Evolutionary conservation across 2,113 vertebrate genomes (phyloP).

Genomic region (Aspidoscelis tigris): DNA sequence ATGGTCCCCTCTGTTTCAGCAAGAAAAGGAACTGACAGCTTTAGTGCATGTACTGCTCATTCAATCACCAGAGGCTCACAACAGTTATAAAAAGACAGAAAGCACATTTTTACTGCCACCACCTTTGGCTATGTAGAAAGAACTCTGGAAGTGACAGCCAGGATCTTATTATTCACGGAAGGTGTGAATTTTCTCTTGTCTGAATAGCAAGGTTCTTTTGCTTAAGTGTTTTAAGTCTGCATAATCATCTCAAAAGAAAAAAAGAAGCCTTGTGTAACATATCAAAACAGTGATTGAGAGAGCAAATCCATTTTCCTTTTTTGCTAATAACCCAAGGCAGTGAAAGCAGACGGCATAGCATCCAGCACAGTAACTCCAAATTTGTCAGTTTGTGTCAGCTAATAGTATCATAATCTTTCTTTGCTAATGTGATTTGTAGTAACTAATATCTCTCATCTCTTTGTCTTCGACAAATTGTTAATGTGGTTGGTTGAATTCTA

Average conservation of each 20-base stretch:
- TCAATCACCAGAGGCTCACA: constrained; percentile 38
- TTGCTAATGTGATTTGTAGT: not conserved
- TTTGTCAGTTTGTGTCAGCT: constrained; percentile 8
- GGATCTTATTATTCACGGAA: constrained; percentile 34
- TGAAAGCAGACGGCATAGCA: constrained; percentile 20
- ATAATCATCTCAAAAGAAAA: constrained; percentile 2
- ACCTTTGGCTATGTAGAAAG: constrained; percentile 31
- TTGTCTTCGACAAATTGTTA: constrained; percentile 31
- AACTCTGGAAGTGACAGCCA: constrained; percentile 10
- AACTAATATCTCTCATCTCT: no score
- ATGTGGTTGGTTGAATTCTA: constrained; percentile 45
- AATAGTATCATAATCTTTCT: constrained; percentile 31
- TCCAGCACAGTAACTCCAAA: not conserved
- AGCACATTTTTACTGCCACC: constrained; percentile 24
- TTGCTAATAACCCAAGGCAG: not conserved
- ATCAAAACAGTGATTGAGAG: not conserved
- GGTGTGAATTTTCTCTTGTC: constrained; percentile 32
- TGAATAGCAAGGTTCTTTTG: constrained; percentile 3
- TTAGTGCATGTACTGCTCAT: not conserved
- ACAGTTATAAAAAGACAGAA: constrained; percentile 21
- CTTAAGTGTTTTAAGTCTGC: not conserved
- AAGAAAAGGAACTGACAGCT: constrained; percentile 19
- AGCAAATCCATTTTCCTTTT: constrained; percentile 27
- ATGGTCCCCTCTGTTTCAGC: constrained; percentile 17
- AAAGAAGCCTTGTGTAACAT: constrained; percentile 13